These are phyloP conservation scores for Orius laevigatus DNA, from an alignment of 1,140 invertebrate species.

Conservation along the genomic window DNA sequence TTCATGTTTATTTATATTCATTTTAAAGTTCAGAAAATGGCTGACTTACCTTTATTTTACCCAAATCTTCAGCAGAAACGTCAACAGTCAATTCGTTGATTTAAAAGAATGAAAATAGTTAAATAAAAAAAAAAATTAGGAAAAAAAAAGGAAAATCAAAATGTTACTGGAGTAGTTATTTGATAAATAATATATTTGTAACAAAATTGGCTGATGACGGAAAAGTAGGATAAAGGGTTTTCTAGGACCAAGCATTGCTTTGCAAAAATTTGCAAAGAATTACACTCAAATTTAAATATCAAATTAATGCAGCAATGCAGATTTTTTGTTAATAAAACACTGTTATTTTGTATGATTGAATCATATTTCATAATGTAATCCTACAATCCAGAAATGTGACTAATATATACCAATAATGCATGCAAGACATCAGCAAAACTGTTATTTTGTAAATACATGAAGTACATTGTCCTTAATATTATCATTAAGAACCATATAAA, in stretches of 20 bases:
- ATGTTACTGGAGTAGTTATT: no score
- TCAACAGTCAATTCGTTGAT: no score
- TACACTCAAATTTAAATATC: slow-evolving; percentile 9
- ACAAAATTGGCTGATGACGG: no score
- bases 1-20: no score
- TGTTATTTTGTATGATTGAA: slow-evolving; percentile 22
- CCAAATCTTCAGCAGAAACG: no score
- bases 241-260: slow-evolving; percentile 1
- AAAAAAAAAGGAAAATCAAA: no score
- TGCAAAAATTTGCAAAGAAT: slow-evolving; percentile 8
- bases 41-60: no score
- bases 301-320: slow-evolving; percentile 12
- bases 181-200: no score
- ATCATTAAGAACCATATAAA: slow-evolving; percentile 21
- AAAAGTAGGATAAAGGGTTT: no score
- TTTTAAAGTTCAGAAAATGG: no score
- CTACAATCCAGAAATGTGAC: slow-evolving; percentile 24
- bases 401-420: slow-evolving; percentile 25
- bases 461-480: slow-evolving; percentile 23
- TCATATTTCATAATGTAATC: slow-evolving; percentile 24
- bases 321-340: slow-evolving; percentile 15
- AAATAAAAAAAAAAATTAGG: no score
- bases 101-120: no score
- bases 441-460: slow-evolving; percentile 23
- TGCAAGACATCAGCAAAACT: slow-evolving; percentile 24